These are phyloP conservation scores for Neofelis nebulosa DNA, from an alignment of 2,113 vertebrate genomes.

Conservation along the genomic window DNA sequence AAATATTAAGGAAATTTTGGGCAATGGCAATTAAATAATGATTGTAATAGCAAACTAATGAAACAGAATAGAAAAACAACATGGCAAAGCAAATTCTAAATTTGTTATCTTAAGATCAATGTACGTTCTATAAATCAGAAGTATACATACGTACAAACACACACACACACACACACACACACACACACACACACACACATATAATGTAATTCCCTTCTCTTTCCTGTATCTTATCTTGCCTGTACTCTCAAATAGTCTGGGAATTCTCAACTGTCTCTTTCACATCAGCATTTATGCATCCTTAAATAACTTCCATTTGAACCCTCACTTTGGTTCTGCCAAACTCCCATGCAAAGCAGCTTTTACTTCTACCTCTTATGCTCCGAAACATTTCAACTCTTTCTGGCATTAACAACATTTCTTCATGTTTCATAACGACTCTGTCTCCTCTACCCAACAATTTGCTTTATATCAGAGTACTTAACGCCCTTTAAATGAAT, in stretches of 20 bases:
- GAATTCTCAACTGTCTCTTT: background rate
- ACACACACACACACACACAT: background rate
- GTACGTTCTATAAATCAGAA: background rate
- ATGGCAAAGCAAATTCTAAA: background rate
- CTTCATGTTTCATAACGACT: background rate
- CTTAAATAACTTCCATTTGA: background rate
- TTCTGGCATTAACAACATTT: background rate
- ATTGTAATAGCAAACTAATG: background rate
- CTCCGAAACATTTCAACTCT: background rate
- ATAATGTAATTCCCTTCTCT: background rate
- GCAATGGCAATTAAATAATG: background rate
- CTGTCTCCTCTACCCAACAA: background rate
- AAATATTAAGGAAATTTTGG: background rate
- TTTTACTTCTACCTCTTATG: background rate
- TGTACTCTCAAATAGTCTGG: background rate
- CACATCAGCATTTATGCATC: background rate
- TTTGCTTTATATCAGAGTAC: background rate
- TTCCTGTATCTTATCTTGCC: background rate
- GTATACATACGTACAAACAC: rapidly evolving
- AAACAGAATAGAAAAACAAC: background rate
- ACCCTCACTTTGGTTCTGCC: background rate
- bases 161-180: background rate
- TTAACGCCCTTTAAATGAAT: background rate
- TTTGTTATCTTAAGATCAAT: background rate
- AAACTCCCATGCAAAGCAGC: background rate